These are phyloP conservation scores for Cheracebus regulus DNA, from an alignment of 2,797 vertebrate genomes.

Conservation along the genomic window DNA sequence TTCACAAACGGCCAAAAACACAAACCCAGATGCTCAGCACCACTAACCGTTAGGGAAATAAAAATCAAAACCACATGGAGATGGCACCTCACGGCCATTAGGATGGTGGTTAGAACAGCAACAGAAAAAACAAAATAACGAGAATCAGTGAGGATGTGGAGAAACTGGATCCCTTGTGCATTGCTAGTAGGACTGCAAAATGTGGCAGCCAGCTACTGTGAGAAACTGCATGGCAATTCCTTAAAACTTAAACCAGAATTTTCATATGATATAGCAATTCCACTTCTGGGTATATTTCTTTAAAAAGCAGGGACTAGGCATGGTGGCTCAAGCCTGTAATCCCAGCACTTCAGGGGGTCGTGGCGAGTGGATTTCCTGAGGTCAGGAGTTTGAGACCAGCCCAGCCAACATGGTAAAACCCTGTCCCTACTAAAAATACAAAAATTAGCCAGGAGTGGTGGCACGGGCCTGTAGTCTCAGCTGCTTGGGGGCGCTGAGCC, in stretches of 20 bases:
- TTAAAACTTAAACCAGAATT: neutral
- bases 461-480: too few species aligned
- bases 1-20: neutral
- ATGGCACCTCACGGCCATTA: neutral
- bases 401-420: too few species aligned
- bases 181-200: neutral
- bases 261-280: neutral
- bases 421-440: too few species aligned
- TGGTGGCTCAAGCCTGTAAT: neutral
- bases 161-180: neutral
- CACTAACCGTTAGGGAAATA: neutral
- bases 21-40: neutral
- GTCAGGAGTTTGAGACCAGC: too few species aligned
- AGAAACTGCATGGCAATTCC: neutral
- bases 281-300: neutral
- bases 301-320: neutral
- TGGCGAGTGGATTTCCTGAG: too few species aligned
- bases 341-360: too few species aligned
- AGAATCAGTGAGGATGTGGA: neutral
- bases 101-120: neutral
- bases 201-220: neutral
- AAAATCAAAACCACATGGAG: neutral
- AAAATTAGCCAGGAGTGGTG: too few species aligned
- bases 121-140: neutral
- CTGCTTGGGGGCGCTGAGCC: too few species aligned